A percentile compares a stretch with the other conserved stretches of the same genome.
These are phyloP conservation scores for Forbesichthys papilliferus DNA, from an alignment of 2,113 vertebrate species.

Conservation along the genomic window DNA sequence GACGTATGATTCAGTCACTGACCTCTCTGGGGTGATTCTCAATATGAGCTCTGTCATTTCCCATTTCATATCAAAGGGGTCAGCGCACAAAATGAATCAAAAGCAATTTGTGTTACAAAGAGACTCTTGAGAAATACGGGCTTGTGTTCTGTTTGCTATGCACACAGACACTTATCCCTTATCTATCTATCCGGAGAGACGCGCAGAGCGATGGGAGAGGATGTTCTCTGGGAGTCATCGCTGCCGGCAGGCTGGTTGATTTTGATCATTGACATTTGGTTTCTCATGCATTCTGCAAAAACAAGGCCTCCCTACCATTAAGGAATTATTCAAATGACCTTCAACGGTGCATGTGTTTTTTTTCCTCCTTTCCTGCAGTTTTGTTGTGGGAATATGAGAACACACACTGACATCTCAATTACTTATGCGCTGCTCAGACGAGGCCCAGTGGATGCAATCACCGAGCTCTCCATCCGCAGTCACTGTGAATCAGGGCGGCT, in stretches of 20 bases:
- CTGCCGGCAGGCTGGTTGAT: constrained; percentile 74
- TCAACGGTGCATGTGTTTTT: constrained; percentile 72
- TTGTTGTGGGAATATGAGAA: constrained; percentile 78
- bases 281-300: constrained; percentile 75
- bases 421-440: constrained; percentile 78
- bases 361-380: constrained; percentile 63
- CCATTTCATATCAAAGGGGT: constrained; percentile 75
- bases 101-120: constrained; percentile 78
- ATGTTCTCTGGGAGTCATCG: constrained; percentile 71
- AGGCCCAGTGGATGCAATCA: constrained; percentile 78
- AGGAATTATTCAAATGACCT: constrained; percentile 81
- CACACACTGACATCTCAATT: constrained; percentile 79
- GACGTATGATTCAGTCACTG: constrained; percentile 68
- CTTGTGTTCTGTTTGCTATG: constrained; percentile 72
- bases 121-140: constrained; percentile 69
- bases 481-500: constrained; percentile 75
- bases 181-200: constrained; percentile 65
- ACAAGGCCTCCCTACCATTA: constrained; percentile 75
- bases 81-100: constrained; percentile 71
- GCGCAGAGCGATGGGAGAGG: constrained; percentile 61
- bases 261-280: constrained; percentile 81
- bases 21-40: constrained; percentile 62
- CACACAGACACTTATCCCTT: constrained; percentile 77
- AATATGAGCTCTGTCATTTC: constrained; percentile 67
- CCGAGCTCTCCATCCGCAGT: constrained; percentile 74